A percentile compares a stretch with the other conserved stretches of the same genome.
phyloP scores from a whole-genome alignment of 2,113 vertebrate species.

The Eira barbara region DNA sequence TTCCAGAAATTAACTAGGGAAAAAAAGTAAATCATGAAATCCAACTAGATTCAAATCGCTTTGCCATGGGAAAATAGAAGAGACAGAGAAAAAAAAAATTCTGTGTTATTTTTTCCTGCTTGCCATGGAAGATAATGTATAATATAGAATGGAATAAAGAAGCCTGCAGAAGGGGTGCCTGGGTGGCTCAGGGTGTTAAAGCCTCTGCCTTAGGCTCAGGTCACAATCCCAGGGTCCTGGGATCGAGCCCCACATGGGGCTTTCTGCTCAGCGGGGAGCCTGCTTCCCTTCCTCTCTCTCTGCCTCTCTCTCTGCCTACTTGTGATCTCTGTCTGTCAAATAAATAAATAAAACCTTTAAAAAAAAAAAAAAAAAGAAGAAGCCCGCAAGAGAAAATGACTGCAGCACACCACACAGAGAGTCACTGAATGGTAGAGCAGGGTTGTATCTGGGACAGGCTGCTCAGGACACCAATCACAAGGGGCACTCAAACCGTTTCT shows the following conservation, averaged over 20 bases:
- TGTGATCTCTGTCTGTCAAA: too few relatives aligned
- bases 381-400: background rate
- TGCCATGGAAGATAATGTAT: background rate
- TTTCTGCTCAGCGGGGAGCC: too few relatives aligned
- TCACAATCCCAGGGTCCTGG: too few relatives aligned
- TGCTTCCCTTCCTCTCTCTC: too few relatives aligned
- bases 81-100: background rate
- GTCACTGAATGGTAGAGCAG: background rate
- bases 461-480: background rate
- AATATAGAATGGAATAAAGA: background rate
- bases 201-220: too few relatives aligned
- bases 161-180: background rate
- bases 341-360: too few relatives aligned
- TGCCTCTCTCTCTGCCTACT: too few relatives aligned
- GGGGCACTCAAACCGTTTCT: background rate
- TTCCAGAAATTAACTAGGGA: background rate
- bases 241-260: too few relatives aligned
- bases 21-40: background rate
- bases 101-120: background rate
- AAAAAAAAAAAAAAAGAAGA: background rate
- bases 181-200: too few relatives aligned
- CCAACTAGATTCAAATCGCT: background rate
- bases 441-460: background rate
- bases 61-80: background rate
- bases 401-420: background rate